Conservation (phyloP, 2,888 invertebrate genomes). For the Galeopsomyia nigrocyanea region DNA sequence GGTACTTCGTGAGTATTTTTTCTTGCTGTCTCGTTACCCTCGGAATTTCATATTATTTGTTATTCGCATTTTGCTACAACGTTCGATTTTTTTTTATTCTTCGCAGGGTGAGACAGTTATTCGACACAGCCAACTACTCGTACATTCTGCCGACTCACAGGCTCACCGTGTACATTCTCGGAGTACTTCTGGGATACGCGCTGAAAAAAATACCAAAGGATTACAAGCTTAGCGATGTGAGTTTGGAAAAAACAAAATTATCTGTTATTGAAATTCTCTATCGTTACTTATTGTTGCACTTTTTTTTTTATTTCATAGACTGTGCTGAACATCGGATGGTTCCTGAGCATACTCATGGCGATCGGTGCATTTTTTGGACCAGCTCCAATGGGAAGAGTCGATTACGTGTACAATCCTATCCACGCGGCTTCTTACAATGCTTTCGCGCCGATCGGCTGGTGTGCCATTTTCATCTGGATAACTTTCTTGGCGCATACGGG, state of each 20-base stretch:
- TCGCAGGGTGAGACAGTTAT: conserved; percentile 75
- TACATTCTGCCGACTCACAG: conserved; percentile 78
- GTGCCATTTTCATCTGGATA: conserved; percentile 77
- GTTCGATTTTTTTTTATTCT: conserved; percentile 9
- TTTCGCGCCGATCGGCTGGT: conserved; percentile 80
- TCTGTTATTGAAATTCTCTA: background rate
- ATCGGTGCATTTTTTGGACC: conserved; percentile 74
- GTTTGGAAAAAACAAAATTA: conserved; percentile 7
- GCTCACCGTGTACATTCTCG: conserved; percentile 79
- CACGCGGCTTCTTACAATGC: conserved; percentile 80
- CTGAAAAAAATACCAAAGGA: conserved; percentile 70
- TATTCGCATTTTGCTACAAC: background rate
- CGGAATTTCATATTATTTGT: conserved; percentile 10
- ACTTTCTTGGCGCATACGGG: conserved; percentile 76
- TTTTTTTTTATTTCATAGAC: conserved; percentile 58
- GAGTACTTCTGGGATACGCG: conserved; percentile 75
- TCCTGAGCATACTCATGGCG: conserved; percentile 70
- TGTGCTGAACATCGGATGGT: conserved; percentile 73
- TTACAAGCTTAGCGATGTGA: conserved; percentile 70
- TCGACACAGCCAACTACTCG: conserved; percentile 78
- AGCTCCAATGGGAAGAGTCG: conserved; percentile 75
- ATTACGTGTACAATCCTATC: conserved; percentile 74
- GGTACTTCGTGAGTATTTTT: conserved; percentile 75
- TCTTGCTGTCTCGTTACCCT: conserved; percentile 6
- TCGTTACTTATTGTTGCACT: background rate